Percentiles rank a stretch among this genome's conserved stretches.
Evolutionary conservation across 1,140 invertebrate genomes (phyloP).

Genomic region (Mactra quadrangularis): DNA sequence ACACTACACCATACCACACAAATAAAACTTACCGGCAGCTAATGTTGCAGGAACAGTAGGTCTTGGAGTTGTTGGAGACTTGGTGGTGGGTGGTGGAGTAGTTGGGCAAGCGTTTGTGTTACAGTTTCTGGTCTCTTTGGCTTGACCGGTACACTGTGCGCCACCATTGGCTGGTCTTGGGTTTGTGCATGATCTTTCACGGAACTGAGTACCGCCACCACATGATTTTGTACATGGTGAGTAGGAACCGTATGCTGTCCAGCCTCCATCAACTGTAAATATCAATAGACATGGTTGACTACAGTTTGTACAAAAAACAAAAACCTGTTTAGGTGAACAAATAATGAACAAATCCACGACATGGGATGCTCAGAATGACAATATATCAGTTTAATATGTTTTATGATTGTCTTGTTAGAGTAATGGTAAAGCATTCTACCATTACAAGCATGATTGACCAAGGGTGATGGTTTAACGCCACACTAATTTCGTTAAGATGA

Average conservation of each 20-base stretch:
- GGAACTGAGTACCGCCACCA: conserved; percentile 92
- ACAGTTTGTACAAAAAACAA: conserved; percentile 27
- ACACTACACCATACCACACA: background rate
- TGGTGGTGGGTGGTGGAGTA: conserved; percentile 67
- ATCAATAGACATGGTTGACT: background rate
- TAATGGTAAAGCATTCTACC: too few relatives aligned
- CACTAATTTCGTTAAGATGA: too few relatives aligned
- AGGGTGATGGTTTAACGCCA: too few relatives aligned
- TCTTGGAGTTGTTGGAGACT: conserved; percentile 36
- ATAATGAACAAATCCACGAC: background rate
- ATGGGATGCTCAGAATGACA: too few relatives aligned
- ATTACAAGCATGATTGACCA: too few relatives aligned
- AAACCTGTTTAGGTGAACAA: background rate
- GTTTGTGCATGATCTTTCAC: conserved; percentile 83
- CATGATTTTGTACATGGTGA: conserved; percentile 94
- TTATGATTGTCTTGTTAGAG: too few relatives aligned
- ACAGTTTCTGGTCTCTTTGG: conserved; percentile 88
- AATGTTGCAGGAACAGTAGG: conserved; percentile 57
- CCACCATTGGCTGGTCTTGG: conserved; percentile 77
- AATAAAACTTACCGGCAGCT: conserved; percentile 57
- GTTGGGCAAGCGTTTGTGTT: conserved; percentile 87
- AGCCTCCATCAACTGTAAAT: conserved; percentile 75
- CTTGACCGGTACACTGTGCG: conserved; percentile 83
- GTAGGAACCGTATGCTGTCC: conserved; percentile 88
- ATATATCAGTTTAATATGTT: too few relatives aligned